These are phyloP conservation scores for Irena cyanogastra DNA, from an alignment of 2,113 vertebrate genomes.

Conservation along the genomic window DNA sequence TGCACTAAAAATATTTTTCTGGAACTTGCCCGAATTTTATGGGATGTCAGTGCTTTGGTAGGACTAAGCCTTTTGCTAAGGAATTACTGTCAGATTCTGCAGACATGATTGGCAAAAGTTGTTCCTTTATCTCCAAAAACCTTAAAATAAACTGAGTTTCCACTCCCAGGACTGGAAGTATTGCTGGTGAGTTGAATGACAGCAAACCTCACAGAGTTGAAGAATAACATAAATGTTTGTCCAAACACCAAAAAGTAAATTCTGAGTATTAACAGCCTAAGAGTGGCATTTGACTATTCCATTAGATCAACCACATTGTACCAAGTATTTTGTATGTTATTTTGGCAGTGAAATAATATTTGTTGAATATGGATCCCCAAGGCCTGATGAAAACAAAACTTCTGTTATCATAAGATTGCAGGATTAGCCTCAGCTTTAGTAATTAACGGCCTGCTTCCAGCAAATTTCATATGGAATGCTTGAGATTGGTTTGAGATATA, in stretches of 20 bases:
- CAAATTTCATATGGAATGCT: neutral
- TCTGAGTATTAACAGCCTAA: neutral
- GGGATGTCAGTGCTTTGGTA: neutral
- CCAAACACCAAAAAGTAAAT: neutral
- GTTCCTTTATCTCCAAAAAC: neutral
- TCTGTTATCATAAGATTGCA: neutral
- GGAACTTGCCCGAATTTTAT: neutral
- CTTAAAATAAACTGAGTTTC: neutral
- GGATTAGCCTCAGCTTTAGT: neutral
- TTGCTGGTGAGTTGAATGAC: neutral
- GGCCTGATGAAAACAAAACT: neutral
- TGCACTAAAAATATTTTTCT: neutral
- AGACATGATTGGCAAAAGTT: neutral
- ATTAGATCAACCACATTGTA: neutral
- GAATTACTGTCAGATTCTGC: neutral
- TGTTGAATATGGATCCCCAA: neutral
- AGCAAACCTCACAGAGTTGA: neutral
- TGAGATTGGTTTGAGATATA: neutral
- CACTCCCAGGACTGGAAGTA: neutral
- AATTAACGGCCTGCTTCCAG: neutral
- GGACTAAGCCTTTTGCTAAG: neutral
- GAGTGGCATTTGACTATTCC: neutral
- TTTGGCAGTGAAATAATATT: neutral
- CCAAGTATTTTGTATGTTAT: neutral
- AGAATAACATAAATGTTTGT: neutral